Evolutionary conservation across 2,113 vertebrate species (phyloP), one percentile per base, ranked within the genome.

Genomic region (Chloebia gouldiae): DNA sequence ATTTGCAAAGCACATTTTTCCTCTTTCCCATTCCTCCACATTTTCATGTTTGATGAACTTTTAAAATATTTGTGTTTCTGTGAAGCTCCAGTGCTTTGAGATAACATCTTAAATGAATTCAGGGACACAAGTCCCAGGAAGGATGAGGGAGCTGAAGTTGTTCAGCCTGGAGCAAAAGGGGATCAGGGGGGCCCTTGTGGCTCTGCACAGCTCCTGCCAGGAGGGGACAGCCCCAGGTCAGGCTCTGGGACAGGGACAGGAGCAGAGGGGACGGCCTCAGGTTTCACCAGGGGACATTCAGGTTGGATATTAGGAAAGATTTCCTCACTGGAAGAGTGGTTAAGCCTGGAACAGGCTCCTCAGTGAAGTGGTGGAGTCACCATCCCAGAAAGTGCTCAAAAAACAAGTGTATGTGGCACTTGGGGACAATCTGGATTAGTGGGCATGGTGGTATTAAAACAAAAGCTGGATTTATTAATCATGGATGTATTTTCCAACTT

Each of bases 251-350:
- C 53, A 75, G 78, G 39, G 60, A 51, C 45, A 75, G 61, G 61
- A 75, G 13, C 1, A 40, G 69, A 39, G n/a, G 30, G 27, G 69
- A 31, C 0, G 0, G 54, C 39, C 40, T 9, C 70, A 13, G 0
- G 20, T 0, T 35, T 0, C 0, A 0, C 28, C 33, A 60, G 28
- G 51, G 15, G 13, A 60, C 2, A 4, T 8, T 35, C 53, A 53
- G n/a, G 24, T 25, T 0, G 2, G 45, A 15, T 35, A 25, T 22
- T 1, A 35, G 39, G 54, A 31, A 27, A 31, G 2, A 47, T 47
- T 60, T 47, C 14, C 18, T 18, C 13, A 4, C 24, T 54, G 5
- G 2, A 35, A 15, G 17, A 47, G 9, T 18, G n/a, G 4, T 21
- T 19, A 13, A 61, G 14, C 13, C 30, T 51, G 39, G 21, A 53